Evolutionary conservation across 2,113 vertebrate species (phyloP).

Genomic region (Platycercus adscitus): DNA sequence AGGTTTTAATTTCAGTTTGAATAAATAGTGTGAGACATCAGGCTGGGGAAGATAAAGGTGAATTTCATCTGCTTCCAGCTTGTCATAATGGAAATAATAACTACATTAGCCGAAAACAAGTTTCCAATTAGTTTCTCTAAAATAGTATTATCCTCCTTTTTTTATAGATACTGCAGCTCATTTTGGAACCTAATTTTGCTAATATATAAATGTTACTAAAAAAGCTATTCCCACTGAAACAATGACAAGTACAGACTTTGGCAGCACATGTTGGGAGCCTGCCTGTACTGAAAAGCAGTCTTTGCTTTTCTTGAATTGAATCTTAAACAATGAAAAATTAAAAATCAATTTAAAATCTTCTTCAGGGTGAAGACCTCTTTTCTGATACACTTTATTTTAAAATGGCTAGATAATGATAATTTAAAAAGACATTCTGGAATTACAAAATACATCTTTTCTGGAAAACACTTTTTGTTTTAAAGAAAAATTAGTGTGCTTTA

Average conservation of each 20-base stretch:
- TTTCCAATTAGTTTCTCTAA: conserved; percentile 85
- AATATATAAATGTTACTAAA: conserved; percentile 78
- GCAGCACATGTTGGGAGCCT: neutral
- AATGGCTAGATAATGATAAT: neutral
- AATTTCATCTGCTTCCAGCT: conserved; percentile 78
- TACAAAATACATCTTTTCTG: neutral
- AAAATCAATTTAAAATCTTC: conserved; percentile 12
- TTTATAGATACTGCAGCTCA: conserved; percentile 73
- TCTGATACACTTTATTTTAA: neutral
- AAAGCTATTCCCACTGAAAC: conserved; percentile 34
- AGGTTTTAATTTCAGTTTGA: conserved; percentile 85
- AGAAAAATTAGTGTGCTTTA: neutral
- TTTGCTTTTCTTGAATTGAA: conserved; percentile 9
- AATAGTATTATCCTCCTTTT: conserved; percentile 77
- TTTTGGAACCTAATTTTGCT: conserved; percentile 80
- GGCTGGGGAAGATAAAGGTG: conserved; percentile 81
- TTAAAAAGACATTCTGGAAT: neutral
- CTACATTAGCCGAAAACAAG: conserved; percentile 80
- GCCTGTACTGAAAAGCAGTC: neutral
- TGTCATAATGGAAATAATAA: conserved; percentile 83
- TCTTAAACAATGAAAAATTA: conserved; percentile 25
- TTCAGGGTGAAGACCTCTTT: neutral
- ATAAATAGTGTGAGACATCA: conserved; percentile 79
- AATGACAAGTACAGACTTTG: conserved; percentile 68
- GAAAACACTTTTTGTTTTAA: neutral